Conservation (phyloP, 2,113 vertebrate genomes). For the Tautogolabrus adspersus region DNA sequence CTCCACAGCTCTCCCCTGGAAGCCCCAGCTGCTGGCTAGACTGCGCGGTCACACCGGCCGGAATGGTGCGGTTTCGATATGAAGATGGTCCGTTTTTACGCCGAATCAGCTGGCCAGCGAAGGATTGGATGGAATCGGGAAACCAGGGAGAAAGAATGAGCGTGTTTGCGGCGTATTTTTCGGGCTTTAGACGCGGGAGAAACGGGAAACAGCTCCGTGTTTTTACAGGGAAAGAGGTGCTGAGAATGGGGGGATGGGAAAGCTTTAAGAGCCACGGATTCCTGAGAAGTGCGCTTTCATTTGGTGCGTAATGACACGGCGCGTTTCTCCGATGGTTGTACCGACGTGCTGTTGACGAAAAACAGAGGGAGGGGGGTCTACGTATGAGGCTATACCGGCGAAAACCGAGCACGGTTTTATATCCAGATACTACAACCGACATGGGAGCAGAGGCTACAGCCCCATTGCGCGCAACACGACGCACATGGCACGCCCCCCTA, state of each 20-base stretch:
- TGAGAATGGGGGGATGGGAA: constrained; percentile 36
- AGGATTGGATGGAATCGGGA: background rate
- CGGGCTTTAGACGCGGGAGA: constrained; percentile 12
- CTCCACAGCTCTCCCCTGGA: constrained; percentile 75
- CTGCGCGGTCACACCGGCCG: constrained; percentile 57
- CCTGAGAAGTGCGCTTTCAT: constrained; percentile 44
- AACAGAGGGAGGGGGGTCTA: background rate
- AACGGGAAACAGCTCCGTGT: background rate
- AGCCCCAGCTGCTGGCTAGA: constrained; percentile 76
- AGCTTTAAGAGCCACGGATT: constrained; percentile 37
- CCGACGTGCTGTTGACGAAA: constrained; percentile 19
- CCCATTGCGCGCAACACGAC: constrained; percentile 45
- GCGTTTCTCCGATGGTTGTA: constrained; percentile 28
- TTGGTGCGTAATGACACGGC: constrained; percentile 44
- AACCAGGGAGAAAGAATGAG: background rate
- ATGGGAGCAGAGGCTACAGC: constrained; percentile 58
- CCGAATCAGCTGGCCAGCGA: constrained; percentile 24
- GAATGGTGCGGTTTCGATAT: constrained; percentile 31
- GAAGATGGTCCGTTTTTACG: constrained; percentile 15
- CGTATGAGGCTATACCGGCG: constrained; percentile 57
- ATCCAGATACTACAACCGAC: constrained; percentile 57
- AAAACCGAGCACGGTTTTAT: constrained; percentile 66
- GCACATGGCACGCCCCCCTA: constrained; percentile 51
- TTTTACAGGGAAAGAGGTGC: background rate
- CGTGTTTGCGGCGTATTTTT: constrained; percentile 4